Evolutionary conservation across 2,888 invertebrate species (phyloP), one percentile per base, ranked within the genome.

Genomic region (Drosophila bunnanda): DNA sequence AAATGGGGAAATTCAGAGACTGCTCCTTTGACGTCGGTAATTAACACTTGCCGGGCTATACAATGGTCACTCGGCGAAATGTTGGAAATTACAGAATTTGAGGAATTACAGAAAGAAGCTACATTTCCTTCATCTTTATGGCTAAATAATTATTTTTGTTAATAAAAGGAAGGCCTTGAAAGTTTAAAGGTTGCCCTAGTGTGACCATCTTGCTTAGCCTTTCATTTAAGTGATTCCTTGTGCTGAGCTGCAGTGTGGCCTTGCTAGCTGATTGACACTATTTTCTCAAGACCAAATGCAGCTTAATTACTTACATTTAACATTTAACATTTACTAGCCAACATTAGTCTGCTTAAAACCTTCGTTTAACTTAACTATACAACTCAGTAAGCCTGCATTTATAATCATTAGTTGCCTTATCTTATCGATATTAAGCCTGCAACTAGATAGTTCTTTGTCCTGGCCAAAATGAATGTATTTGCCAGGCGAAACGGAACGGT

Each of bases 21-120:
- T 15, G 50, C 56, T 36, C 28, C 34, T 48, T 66, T 50, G 48
- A 32, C 39, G 66, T 65, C 4, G 50, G 61, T 36, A 61, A 60
- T 36, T 44, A 61, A 36, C 43, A 44, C 60, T 44, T 54, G 38
- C 32, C 15, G 15, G 22, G 15, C 50, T 34, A 10, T 20, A 52
- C 50, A 52, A 52, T 52, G 50, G 50, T 34, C 50, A 22, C 15
- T 34, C 15, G 50, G 9, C 15, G 15, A 52, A 52, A 52, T 52
- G 32, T 36, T 22, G 22, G 1, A 22, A 43, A 20, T 32, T 32
- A 28, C 12, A 4, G 17, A 48, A 48, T 15, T 50, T 20, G 15
- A 15, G 15, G 20, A 9, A 34, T 25, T 22, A 9, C 15, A 8
- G 22, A 22, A 43, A 43, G 4, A 5, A 15, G 22, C 20, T 12